phyloP scores from a whole-genome alignment of 2,113 vertebrate species.

The Rousettus leschenaultii region DNA sequence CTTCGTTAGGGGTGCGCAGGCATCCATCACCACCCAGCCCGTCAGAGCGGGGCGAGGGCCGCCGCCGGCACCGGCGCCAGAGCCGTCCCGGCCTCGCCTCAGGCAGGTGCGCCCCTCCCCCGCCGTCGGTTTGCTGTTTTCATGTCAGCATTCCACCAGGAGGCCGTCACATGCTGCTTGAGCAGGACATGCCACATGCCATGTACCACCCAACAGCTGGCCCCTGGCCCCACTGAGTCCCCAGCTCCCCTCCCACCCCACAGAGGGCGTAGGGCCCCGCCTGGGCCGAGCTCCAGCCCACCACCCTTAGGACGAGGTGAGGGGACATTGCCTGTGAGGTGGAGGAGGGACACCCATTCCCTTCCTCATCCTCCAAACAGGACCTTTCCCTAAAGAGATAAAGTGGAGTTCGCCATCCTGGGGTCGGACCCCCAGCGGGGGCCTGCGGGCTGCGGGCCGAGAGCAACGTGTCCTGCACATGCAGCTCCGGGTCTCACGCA shows the following conservation, averaged over 20 bases:
- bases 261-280: background rate
- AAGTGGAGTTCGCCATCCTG: accelerated
- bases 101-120: background rate
- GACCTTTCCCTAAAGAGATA: background rate
- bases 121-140: accelerated
- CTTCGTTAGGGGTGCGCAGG: background rate
- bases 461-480: background rate
- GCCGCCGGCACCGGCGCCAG: background rate
- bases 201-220: too few relatives aligned
- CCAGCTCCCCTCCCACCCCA: background rate
- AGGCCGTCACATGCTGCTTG: background rate
- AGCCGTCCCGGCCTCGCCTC: background rate
- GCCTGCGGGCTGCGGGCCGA: too few relatives aligned
- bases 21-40: background rate
- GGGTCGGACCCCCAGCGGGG: too few relatives aligned
- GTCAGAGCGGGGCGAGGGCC: background rate
- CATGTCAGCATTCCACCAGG: accelerated
- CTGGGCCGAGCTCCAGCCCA: background rate
- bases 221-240: background rate
- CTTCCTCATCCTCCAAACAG: background rate
- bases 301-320: background rate
- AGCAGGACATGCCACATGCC: background rate
- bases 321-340: background rate
- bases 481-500: accelerated
- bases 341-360: accelerated